Base-by-base conservation (phyloP, 37 sponge, comb jelly and placozoan species). In the Mnemiopsis leidyi region DNA sequence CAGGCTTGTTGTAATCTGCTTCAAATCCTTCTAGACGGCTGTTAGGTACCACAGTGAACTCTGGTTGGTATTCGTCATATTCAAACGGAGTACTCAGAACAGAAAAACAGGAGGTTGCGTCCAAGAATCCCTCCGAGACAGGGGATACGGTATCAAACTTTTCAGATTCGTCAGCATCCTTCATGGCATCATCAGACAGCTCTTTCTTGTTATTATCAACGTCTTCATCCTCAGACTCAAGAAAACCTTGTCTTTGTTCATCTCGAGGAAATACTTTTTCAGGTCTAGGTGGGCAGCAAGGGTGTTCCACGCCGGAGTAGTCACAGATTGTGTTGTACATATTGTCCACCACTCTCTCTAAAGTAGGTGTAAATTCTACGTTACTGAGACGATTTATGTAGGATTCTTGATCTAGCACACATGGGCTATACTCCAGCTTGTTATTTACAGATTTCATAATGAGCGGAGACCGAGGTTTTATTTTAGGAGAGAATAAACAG, bases 51-150 rank as follows among this genome's bases (percentile, higher is more conserved):
- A 18, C 61, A 18, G 61, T 48, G 13, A 48, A 48, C 9, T 48
- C 13, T 5, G 61, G 61, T 13, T 48, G 30, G 75, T 71, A 71
- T n/a, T 71, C 75, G 75, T 71, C 75, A 18, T 71, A 71, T 28
- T 13, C 5, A 25, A 71, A 71, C 3, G 75, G 75, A 25, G 75
- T 71, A 28, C 75, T 71, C n/a, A 71, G 75, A 71, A 71, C 75
- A 5, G 75, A 71, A 25, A 71, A 71, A 28, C 75, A 23, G 75
- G 75, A 71, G n/a, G 30, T n/a, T n/a, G 75, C 20, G n/a, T 71
- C 75, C 25, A 25, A 7, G 30, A 71, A 7, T 13, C 3, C 30
- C 20, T 2, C 75, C 5, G 61, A 18, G 25, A 25, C 30, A 5
- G 75, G 75, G 75, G 75, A 71, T 48, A 13, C 9, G 61, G 13